phyloP scores from a whole-genome alignment of 2,113 vertebrate genomes.

The Bubo scandiacus region DNA sequence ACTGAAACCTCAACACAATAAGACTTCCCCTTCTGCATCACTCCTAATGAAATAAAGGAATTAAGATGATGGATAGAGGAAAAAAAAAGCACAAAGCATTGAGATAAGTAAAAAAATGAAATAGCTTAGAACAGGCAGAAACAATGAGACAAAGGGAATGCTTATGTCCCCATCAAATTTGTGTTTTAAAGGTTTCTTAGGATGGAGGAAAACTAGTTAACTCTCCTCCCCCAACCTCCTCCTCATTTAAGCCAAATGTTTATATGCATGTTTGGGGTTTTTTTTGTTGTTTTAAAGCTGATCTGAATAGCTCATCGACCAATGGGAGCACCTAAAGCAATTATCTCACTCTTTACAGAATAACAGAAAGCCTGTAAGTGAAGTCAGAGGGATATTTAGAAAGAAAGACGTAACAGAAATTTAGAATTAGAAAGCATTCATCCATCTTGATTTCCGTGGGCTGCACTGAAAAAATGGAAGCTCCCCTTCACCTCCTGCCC shows the following conservation, averaged over 20 bases:
- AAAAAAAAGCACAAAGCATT: background rate
- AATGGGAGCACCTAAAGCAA: background rate
- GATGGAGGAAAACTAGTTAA: background rate
- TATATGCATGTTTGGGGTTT: background rate
- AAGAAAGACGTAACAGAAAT: background rate
- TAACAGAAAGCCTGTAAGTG: background rate
- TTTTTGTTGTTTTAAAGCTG: background rate
- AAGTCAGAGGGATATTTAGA: background rate
- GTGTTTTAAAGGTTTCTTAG: background rate
- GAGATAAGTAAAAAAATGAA: background rate
- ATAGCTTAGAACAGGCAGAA: background rate
- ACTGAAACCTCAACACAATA: background rate
- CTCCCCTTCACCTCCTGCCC: background rate
- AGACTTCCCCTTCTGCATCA: background rate
- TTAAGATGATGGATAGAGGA: background rate
- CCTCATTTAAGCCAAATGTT: background rate
- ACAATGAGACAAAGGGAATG: background rate
- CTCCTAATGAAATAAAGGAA: background rate
- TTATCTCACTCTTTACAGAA: background rate
- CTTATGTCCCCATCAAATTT: background rate
- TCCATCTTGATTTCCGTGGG: background rate
- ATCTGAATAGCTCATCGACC: background rate
- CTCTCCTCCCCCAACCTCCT: background rate
- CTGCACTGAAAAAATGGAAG: background rate
- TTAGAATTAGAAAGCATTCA: background rate